phyloP scores from a whole-genome alignment of 2,888 invertebrate species.

The Epistrophella euchroma region DNA sequence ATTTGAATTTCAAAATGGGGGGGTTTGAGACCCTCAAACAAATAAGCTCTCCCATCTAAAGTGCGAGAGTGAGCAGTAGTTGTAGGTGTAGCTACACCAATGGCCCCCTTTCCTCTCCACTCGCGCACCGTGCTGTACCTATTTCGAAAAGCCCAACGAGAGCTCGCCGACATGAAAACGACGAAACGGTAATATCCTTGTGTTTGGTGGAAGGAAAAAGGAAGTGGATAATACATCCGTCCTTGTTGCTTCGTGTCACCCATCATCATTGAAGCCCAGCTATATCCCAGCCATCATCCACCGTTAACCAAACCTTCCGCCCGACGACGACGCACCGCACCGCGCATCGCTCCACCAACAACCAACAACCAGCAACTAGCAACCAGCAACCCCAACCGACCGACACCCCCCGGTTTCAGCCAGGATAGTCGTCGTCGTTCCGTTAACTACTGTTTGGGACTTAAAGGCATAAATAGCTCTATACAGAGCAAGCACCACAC shows the following conservation, averaged over 20 bases:
- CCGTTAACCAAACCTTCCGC: slow-evolving; percentile 75
- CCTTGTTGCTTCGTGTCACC: slow-evolving; percentile 85
- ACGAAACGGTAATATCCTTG: slow-evolving; percentile 85
- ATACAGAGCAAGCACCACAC: slow-evolving; percentile 70
- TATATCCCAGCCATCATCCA: slow-evolving; percentile 71
- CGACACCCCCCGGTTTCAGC: slow-evolving; percentile 3
- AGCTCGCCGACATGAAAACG: slow-evolving; percentile 78
- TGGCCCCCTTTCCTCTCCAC: slow-evolving; percentile 16
- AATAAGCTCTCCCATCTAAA: slow-evolving; percentile 63
- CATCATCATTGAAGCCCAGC: slow-evolving; percentile 77
- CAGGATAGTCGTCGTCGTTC: slow-evolving; percentile 39
- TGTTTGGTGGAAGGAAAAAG: slow-evolving; percentile 85
- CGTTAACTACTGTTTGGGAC: slow-evolving; percentile 70
- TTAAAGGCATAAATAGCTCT: slow-evolving; percentile 73
- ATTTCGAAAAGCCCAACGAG: slow-evolving; percentile 75
- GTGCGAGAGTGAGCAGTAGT: slow-evolving; percentile 59
- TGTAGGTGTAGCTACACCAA: slow-evolving; percentile 37
- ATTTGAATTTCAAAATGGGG: slow-evolving; percentile 71
- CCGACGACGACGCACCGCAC: slow-evolving; percentile 56
- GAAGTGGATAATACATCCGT: slow-evolving; percentile 85
- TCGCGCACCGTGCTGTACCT: slow-evolving; percentile 38
- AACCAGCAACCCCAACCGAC: slow-evolving; percentile 13
- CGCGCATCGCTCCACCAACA: slow-evolving; percentile 19
- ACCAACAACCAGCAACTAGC: background rate
- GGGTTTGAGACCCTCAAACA: slow-evolving; percentile 61